These are phyloP conservation scores for Benitochromis conjunctus DNA, from an alignment of 2,113 vertebrate genomes.

Conservation along the genomic window DNA sequence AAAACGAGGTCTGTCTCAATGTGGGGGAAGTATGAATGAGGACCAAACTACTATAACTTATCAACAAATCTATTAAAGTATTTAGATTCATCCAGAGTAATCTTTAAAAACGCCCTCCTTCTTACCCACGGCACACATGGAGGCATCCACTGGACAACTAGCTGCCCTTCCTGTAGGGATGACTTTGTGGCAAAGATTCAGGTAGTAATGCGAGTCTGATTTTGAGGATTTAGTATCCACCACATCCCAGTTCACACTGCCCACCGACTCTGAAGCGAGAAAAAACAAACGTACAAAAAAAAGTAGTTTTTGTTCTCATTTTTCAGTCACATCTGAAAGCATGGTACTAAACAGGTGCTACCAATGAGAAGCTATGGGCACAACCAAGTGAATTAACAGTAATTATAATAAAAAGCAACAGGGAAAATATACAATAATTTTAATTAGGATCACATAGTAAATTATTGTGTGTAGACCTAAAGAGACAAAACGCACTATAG, in stretches of 20 bases:
- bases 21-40: not conserved
- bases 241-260: slow-evolving; percentile 85
- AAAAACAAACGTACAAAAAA: not conserved
- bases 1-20: not conserved
- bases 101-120: not conserved
- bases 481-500: not conserved
- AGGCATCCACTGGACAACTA: slow-evolving; percentile 77
- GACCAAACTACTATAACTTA: not conserved
- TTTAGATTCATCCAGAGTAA: not conserved
- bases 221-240: slow-evolving; percentile 72
- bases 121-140: slow-evolving; percentile 89
- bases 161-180: slow-evolving; percentile 69
- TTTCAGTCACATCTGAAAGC: not conserved
- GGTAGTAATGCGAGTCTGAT: slow-evolving; percentile 73
- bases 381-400: not conserved
- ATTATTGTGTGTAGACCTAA: not conserved
- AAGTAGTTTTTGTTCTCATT: not conserved
- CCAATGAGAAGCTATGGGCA: not conserved
- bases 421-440: not conserved
- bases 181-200: slow-evolving; percentile 90
- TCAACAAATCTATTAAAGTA: not conserved
- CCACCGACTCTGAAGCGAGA: slow-evolving; percentile 68
- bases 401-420: not conserved
- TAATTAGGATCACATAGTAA: not conserved
- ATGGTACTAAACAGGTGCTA: not conserved